Evolutionary conservation across 2,888 invertebrate species (phyloP), one percentile per base, ranked within the genome.

Genomic region (Ophraella communa): DNA sequence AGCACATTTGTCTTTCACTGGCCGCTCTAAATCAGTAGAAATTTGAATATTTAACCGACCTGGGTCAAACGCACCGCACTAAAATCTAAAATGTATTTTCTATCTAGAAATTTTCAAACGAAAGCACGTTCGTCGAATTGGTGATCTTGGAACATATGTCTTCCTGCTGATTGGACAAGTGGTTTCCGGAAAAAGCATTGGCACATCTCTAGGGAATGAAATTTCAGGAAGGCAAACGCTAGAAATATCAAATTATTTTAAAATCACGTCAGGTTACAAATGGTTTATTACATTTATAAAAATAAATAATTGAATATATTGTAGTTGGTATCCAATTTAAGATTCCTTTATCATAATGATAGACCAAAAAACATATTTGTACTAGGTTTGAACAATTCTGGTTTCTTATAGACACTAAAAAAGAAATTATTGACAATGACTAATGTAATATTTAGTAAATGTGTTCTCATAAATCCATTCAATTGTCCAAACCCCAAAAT

Each of bases 111-210:
- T 47, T 56, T 45, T 44, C 45, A 8, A 53, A n/a, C 27, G 20
- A 20, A 45, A 30, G 33, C 57, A 57, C 57, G 57, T 57, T 57
- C 54, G 8, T 57, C 33, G 45, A 57, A 57, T 57, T 47, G 57
- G 35, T 45, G 27, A 49, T 39, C 47, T 23, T 7, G 30, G 21
- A 7, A 47, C 35, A 42, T 57, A 47, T 23, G 35, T 57, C 57
- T 57, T 57, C 47, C 3, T 21, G 20, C 14, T 30, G 49, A 27
- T 23, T 27, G 49, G n/a, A 27, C 49, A 47, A 23, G 47, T 27
- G 24, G 27, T 27, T 17, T 23, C 24, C 10, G 49, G 23, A 27
- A 27, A n/a, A 51, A 51, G 27, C 24, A 51, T 51, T 27, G 27
- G 24, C 49, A 24, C 49, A 17, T 27, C 21, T 45, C 21, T 8